phyloP scores from a whole-genome alignment of 2,113 vertebrate genomes.

The Seriola dumerili region DNA sequence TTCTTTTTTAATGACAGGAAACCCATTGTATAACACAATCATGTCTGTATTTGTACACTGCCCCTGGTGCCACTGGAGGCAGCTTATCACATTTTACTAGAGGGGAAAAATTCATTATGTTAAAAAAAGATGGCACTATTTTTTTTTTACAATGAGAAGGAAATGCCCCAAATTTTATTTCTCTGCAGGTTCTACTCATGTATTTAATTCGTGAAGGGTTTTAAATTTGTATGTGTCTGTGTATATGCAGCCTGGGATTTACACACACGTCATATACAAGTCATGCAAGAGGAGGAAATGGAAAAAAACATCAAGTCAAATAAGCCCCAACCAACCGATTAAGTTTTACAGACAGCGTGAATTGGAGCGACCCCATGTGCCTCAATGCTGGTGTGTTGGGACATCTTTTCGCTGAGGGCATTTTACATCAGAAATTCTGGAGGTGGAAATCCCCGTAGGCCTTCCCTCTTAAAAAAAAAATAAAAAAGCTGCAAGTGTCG shows the following conservation, averaged over 20 bases:
- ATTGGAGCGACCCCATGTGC: slow-evolving; percentile 41
- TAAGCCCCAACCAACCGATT: slow-evolving; percentile 12
- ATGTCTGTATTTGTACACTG: slow-evolving; percentile 19
- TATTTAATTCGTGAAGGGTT: not conserved
- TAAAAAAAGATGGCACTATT: not conserved
- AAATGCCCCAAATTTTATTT: not conserved
- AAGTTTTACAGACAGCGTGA: slow-evolving; percentile 21
- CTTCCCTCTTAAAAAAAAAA: slow-evolving; percentile 58
- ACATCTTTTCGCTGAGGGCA: slow-evolving; percentile 73
- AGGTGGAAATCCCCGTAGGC: slow-evolving; percentile 74
- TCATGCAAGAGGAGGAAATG: not conserved
- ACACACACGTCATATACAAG: not conserved
- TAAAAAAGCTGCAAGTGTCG: slow-evolving; percentile 29
- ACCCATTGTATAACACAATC: not conserved
- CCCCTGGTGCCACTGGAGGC: slow-evolving; percentile 47
- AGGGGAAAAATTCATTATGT: slow-evolving; percentile 15
- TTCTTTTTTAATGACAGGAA: slow-evolving; percentile 14
- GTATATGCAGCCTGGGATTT: not conserved
- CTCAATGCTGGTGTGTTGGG: slow-evolving; percentile 53
- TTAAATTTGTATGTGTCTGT: not conserved
- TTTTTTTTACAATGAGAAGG: not conserved
- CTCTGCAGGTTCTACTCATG: not conserved
- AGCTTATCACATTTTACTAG: slow-evolving; percentile 35
- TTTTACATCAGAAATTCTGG: slow-evolving; percentile 76
- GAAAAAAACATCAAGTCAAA: slow-evolving; percentile 24